phyloP scores from a whole-genome alignment of 2,888 invertebrate species.

The Polietes domitor region DNA sequence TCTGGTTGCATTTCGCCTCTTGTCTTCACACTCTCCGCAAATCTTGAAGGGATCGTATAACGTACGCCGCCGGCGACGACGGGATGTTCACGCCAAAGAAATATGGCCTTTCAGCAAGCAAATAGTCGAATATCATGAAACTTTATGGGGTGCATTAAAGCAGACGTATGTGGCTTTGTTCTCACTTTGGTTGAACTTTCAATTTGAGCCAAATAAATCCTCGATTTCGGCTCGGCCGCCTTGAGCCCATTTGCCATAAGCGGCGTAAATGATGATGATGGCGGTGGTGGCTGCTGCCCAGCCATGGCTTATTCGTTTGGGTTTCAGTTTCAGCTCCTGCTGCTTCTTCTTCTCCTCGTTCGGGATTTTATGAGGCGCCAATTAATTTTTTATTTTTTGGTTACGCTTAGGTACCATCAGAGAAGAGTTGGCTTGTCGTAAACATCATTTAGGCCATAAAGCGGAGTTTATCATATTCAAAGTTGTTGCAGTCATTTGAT shows the following conservation, averaged over 20 bases:
- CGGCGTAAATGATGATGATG: background rate
- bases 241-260: background rate
- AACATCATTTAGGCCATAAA: background rate
- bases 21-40: background rate
- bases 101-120: conserved; percentile 10
- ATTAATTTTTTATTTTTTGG: background rate
- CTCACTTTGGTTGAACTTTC: background rate
- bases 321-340: background rate
- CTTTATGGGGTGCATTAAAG: conserved; percentile 3
- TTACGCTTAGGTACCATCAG: background rate
- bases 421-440: background rate
- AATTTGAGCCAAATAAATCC: background rate
- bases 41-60: background rate
- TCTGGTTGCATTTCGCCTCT: background rate
- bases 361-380: conserved; percentile 11
- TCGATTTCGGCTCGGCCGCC: background rate
- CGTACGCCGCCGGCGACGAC: too few species aligned
- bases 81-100: background rate
- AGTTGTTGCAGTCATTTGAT: background rate
- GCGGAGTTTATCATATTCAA: conserved; percentile 13
- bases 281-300: background rate
- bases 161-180: background rate
- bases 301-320: too few species aligned
- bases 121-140: background rate
- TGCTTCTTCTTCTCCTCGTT: background rate